These are phyloP conservation scores for Petrocephalus zakoni DNA, from an alignment of 2,113 vertebrate genomes.

Conservation along the genomic window DNA sequence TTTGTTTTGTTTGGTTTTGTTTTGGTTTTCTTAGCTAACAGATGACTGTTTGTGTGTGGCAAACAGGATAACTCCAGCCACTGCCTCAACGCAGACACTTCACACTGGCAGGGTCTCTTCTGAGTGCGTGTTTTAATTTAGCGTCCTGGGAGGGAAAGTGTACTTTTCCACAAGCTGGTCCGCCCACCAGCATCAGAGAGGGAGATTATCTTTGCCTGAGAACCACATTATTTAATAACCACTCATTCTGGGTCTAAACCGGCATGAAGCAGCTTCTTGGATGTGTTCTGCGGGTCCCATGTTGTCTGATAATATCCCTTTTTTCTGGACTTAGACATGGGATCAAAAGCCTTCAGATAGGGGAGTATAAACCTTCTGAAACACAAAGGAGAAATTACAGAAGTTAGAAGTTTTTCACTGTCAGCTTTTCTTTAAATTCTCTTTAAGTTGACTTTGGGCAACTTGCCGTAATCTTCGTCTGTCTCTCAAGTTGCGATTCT, in stretches of 20 bases:
- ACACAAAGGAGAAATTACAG: not conserved
- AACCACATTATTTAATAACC: constrained; percentile 29
- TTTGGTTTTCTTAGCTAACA: not conserved
- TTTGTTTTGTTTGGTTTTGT: not conserved
- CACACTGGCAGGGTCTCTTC: not conserved
- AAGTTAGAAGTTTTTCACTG: not conserved
- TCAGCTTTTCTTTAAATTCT: not conserved
- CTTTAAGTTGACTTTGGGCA: not conserved
- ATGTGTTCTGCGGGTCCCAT: constrained; percentile 15
- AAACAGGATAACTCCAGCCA: not conserved
- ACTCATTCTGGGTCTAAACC: constrained; percentile 11
- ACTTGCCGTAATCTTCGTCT: too few species aligned
- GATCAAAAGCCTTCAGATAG: constrained; percentile 2
- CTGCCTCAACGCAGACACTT: not conserved
- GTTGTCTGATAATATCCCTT: not conserved
- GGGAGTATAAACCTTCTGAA: constrained; percentile 3
- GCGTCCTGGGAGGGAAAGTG: not conserved
- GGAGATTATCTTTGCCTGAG: constrained; percentile 13
- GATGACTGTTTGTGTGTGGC: not conserved
- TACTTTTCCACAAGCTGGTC: constrained; percentile 12
- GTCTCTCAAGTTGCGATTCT: not conserved
- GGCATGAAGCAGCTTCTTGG: constrained; percentile 15
- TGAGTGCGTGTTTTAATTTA: not conserved
- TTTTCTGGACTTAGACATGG: not conserved
- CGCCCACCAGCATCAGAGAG: not conserved